Base-by-base conservation (phyloP, 92 coral and sea anemone species). In the Umimayanthus chanpuru region DNA sequence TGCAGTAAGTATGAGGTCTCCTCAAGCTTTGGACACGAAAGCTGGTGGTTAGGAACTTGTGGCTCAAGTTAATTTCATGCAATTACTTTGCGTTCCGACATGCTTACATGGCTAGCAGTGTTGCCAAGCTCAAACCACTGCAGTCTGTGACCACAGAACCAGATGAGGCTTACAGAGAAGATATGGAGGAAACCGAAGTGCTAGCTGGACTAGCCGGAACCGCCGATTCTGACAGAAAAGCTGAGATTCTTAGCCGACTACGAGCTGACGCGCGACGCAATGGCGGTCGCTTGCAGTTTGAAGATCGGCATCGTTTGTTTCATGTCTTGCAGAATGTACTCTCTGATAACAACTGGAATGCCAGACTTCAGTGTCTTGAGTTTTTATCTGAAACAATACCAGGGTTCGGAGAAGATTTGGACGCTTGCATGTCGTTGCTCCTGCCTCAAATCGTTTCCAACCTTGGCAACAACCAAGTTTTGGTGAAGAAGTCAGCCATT, bases 71-170 rank as follows among this genome's bases (percentile, higher is more conserved):
- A 80, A 85, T 92, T 90, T 90, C 83, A 81, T 79, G 93, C 95
- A 91, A 91, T 93, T 85, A 81, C 83, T 78, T 80, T 85, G 61
- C 93, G 93, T 89, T 91, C 92, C 89, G 92, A 85, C 88, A 92
- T 92, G 94, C 88, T 79, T 92, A 85, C 83, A 93, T 93, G 98
- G 96, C 96, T 88, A 91, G 96, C 88, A 92, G 97, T 97, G 98
- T 97, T 95, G 98, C 98, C 94, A 97, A 96, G 99, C 96, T 91
- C 88, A 93, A 93, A 93, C 92, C 94, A 89, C 93, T 92, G 91
- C 96, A 92, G 86, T 93, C 97, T 91, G 89, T 97, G 98, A 97
- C 92, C 96, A 90, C 94, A 84, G 96, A 95, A 93, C 98, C 95
- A 87, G 95, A 97, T 96, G 99, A 97, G 89, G 96, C 93, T 90